phyloP scores from a whole-genome alignment of 2,113 vertebrate species.

The Dicentrarchus labrax region DNA sequence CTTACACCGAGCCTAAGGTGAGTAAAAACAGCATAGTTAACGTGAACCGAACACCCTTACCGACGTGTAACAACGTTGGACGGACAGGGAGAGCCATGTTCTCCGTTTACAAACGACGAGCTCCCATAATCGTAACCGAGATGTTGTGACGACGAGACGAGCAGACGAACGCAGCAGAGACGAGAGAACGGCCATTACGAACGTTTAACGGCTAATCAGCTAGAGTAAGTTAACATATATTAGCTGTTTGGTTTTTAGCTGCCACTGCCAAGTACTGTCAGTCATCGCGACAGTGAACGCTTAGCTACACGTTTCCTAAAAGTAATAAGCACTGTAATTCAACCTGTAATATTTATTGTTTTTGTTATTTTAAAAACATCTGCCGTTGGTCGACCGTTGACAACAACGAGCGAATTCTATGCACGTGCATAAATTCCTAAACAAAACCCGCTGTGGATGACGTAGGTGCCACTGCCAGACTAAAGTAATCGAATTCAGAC shows the following conservation, averaged over 20 bases:
- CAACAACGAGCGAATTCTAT: neutral
- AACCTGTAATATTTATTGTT: neutral
- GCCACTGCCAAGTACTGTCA: fast-evolving
- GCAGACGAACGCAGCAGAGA: conserved; percentile 4
- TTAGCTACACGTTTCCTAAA: neutral
- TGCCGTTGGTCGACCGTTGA: neutral
- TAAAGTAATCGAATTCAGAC: conserved; percentile 64
- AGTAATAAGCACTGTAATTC: neutral
- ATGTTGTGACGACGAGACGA: neutral
- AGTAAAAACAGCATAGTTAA: conserved; percentile 13
- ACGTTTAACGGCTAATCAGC: neutral
- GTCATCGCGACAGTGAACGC: neutral
- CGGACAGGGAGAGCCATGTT: neutral
- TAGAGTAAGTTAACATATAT: too few species aligned
- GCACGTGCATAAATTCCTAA: conserved; percentile 61
- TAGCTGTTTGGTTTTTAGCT: neutral
- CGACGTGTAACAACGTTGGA: conserved; percentile 47
- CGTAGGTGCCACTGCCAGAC: conserved; percentile 62
- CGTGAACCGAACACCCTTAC: conserved; percentile 61
- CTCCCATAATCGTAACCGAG: neutral
- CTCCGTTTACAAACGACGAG: neutral
- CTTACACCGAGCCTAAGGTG: conserved; percentile 6
- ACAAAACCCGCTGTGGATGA: conserved; percentile 67
- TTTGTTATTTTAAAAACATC: neutral
- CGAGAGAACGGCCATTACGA: conserved; percentile 11